Evolutionary conservation across 2,113 vertebrate species (phyloP), one percentile per base, ranked within the genome.

Genomic region (Gallinago media): DNA sequence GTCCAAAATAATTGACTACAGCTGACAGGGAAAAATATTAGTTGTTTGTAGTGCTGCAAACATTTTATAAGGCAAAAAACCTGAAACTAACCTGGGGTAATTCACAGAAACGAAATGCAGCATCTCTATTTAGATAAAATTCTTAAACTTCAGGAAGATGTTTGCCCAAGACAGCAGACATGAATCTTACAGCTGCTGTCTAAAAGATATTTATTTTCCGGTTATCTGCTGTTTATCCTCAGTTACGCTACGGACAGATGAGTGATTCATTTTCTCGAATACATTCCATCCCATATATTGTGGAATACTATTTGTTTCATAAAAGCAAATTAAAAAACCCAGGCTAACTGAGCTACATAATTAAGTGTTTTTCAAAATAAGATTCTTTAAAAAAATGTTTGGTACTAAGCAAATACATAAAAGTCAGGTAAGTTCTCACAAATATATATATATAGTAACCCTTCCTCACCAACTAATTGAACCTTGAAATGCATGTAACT

Each of bases 1-100:
- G 75, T 86, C 62, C 56, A 86, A 94, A 94, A 92, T 93, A 90
- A 94, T 54, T 90, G 34, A 56, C 47, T 84, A 73, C 52, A 92
- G 63, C 55, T 76, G 81, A 80, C 40, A 70, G 36, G 8, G 11
- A 7, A 36, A 91, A 85, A 74, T 75, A 68, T 5, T 32, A 65
- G 9, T n/a, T 76, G 6, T 26, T 47, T 31, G 26, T 29, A 72
- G 40, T 23, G 63, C 29, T 85, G 63, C 26, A 80, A 85, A 71
- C 10, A 67, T 63, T 74, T 82, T 54, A 14, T 65, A 88, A n/a
- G 9, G 22, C 22, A 88, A 91, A 74, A n/a, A 0, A 2, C 5
- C n/a, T 80, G 44, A 80, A 86, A 80, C 3, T 62, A 95, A 88
- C 72, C 36, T 32, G 21, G 16, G 40, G 20, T 71, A 94, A 83